Percentiles rank a stretch among this genome's conserved stretches.
These are phyloP conservation scores for Pristionchus fissidentatus DNA, from an alignment of 2,888 invertebrate genomes.

Conservation along the genomic window DNA sequence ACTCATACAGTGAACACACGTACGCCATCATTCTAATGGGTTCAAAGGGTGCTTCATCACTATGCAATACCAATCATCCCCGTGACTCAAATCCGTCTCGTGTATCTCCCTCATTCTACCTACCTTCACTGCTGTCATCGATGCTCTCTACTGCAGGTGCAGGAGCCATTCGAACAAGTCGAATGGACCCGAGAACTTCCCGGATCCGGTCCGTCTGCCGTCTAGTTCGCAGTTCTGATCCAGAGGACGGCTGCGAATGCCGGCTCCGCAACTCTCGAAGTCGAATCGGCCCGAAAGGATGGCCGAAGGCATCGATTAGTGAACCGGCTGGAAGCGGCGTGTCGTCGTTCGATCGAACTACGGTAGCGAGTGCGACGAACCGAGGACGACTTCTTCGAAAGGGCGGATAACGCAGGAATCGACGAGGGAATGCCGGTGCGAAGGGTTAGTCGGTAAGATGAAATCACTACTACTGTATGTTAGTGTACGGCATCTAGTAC, in stretches of 20 bases:
- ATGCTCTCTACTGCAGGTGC: neutral
- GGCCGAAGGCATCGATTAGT: neutral
- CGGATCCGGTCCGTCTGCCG: neutral
- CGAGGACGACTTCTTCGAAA: constrained; percentile 14
- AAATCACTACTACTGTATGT: constrained; percentile 17
- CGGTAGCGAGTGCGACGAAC: neutral
- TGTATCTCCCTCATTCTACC: too few relatives aligned
- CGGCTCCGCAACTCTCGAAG: constrained; percentile 35
- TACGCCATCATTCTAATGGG: too few relatives aligned
- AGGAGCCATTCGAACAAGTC: neutral
- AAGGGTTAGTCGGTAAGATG: neutral
- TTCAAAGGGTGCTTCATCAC: too few relatives aligned
- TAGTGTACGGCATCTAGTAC: neutral
- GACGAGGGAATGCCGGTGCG: neutral
- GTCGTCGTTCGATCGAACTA: neutral
- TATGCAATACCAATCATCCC: too few relatives aligned
- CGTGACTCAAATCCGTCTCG: too few relatives aligned
- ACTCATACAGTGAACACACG: neutral
- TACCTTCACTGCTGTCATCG: constrained; percentile 32
- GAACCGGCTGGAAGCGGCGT: neutral
- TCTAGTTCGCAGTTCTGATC: constrained; percentile 22
- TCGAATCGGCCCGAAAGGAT: constrained; percentile 18
- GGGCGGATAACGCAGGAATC: constrained; percentile 26
- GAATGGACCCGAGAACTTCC: constrained; percentile 10
- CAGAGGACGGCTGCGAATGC: too few relatives aligned